Conservation (phyloP, 2,113 vertebrate species). For the Pelvicachromis taeniatus region DNA sequence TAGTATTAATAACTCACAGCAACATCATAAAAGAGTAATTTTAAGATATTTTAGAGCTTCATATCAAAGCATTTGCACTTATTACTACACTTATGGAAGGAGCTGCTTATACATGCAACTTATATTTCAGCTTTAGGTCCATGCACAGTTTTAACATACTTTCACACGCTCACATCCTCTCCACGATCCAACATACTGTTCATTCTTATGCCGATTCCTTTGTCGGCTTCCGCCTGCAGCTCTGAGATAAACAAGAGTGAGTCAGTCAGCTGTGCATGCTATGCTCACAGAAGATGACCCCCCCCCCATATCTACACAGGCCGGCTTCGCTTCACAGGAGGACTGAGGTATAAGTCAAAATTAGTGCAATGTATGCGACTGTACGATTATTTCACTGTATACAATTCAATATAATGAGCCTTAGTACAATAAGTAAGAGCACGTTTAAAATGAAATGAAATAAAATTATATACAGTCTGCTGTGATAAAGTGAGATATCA, state of each 20-base stretch:
- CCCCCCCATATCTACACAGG: not conserved
- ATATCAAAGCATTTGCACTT: not conserved
- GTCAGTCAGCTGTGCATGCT: not conserved
- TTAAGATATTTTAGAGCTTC: not conserved
- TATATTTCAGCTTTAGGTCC: not conserved
- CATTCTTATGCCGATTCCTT: not conserved
- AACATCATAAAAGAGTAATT: not conserved
- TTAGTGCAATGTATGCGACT: accelerated
- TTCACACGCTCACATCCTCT: not conserved
- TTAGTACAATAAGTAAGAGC: not conserved
- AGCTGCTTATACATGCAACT: not conserved
- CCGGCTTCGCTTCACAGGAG: not conserved
- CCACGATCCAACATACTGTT: not conserved
- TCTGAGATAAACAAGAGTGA: conserved; percentile 11
- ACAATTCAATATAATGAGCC: not conserved
- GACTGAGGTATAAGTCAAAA: not conserved
- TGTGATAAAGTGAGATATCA: not conserved
- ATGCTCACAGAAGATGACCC: not conserved
- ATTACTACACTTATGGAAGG: not conserved
- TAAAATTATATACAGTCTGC: not conserved
- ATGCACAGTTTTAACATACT: not conserved
- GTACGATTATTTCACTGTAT: not conserved
- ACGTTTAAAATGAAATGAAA: not conserved
- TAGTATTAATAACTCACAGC: not conserved
- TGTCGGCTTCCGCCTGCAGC: not conserved